phyloP scores from a whole-genome alignment of 1,140 invertebrate species.

The Drosophila arizonae region DNA sequence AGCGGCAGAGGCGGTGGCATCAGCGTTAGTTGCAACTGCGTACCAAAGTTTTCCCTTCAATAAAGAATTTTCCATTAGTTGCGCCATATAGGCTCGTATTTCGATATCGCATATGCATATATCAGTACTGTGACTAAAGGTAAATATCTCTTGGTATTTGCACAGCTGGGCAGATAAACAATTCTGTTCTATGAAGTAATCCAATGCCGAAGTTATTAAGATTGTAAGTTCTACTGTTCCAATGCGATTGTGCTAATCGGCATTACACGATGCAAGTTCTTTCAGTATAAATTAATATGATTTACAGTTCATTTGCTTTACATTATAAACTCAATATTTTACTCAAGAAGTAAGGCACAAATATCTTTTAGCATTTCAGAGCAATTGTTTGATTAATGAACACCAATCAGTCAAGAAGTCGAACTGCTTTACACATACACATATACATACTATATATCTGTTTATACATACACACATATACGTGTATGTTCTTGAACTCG shows the following conservation, averaged over 20 bases:
- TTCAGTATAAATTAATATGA: too few species aligned
- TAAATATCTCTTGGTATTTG: neutral
- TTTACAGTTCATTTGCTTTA: too few species aligned
- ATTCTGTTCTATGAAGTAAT: constrained; percentile 27
- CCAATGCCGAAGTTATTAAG: constrained; percentile 22
- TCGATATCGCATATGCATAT: neutral
- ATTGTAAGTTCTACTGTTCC: constrained; percentile 5
- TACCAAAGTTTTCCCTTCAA: constrained; percentile 11
- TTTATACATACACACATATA: neutral
- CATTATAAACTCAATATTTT: too few species aligned
- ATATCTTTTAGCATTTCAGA: neutral
- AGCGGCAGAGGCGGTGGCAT: constrained; percentile 3
- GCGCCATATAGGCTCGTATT: neutral
- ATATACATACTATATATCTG: neutral
- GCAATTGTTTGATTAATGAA: neutral
- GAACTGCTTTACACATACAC: neutral
- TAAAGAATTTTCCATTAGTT: neutral
- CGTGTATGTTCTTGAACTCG: constrained; percentile 31
- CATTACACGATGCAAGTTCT: too few species aligned
- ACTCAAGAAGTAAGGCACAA: too few species aligned
- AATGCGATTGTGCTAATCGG: too few species aligned
- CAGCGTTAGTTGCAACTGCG: neutral
- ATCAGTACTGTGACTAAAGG: neutral
- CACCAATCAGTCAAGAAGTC: neutral
- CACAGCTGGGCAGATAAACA: constrained; percentile 34